A percentile compares a stretch with the other conserved stretches of the same genome.
phyloP scores from a whole-genome alignment of 2,888 invertebrate genomes.

The Eilema depressum region DNA sequence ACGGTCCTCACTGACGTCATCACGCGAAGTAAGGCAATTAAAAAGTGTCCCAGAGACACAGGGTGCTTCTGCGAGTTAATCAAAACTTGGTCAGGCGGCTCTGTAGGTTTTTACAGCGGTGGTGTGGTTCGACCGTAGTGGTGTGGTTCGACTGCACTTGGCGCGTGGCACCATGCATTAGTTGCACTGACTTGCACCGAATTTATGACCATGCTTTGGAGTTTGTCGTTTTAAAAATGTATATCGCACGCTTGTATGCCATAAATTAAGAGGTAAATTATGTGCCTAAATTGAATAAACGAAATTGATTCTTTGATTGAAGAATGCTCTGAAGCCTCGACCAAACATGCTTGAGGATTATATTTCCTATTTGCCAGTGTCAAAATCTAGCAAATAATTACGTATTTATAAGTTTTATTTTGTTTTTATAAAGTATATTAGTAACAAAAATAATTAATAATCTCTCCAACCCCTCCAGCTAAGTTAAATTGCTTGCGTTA shows the following conservation, averaged over 20 bases:
- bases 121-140: constrained; percentile 29
- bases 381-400: too few relatives aligned
- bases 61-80: constrained; percentile 12
- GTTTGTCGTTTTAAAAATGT: constrained; percentile 59
- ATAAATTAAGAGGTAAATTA: constrained; percentile 45
- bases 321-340: constrained; percentile 11
- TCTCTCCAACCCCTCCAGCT: too few relatives aligned
- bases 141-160: constrained; percentile 34
- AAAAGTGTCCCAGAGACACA: neutral
- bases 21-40: constrained; percentile 1
- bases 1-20: neutral
- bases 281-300: too few relatives aligned
- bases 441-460: too few relatives aligned
- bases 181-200: constrained; percentile 42
- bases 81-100: constrained; percentile 34
- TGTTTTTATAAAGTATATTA: too few relatives aligned
- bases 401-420: too few relatives aligned
- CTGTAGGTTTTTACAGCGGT: constrained; percentile 30
- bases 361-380: neutral
- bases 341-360: neutral
- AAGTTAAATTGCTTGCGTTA: too few relatives aligned
- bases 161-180: constrained; percentile 50
- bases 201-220: constrained; percentile 54
- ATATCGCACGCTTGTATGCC: constrained; percentile 46
- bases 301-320: too few relatives aligned